A percentile compares a stretch with the other conserved stretches of the same genome.
Conservation (phyloP, 2,888 invertebrate species). For the Cerceris rybyensis region DNA sequence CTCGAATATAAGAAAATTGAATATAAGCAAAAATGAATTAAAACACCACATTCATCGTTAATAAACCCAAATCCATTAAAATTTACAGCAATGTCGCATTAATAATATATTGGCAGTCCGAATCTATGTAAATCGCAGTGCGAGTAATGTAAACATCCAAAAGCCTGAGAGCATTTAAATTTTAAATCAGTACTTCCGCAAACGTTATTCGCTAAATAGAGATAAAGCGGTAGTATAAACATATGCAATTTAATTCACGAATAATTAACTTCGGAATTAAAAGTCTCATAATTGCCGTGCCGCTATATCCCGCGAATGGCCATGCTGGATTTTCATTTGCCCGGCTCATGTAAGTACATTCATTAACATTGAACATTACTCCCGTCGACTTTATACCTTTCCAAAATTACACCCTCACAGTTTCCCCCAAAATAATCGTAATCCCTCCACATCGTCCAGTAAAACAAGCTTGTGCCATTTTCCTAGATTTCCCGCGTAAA, state of each 20-base stretch:
- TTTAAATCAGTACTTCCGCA: slow-evolving; percentile 45
- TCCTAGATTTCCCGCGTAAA: background rate
- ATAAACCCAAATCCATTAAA: background rate
- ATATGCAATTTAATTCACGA: slow-evolving; percentile 56
- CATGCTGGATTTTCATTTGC: slow-evolving; percentile 24
- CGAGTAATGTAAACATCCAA: slow-evolving; percentile 36
- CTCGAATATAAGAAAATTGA: background rate
- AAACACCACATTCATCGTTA: background rate
- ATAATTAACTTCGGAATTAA: slow-evolving; percentile 61
- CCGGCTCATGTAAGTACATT: slow-evolving; percentile 10
- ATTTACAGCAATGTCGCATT: background rate
- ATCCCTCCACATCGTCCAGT: background rate
- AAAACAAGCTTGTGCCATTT: background rate
- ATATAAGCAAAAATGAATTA: background rate
- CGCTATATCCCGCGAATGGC: slow-evolving; percentile 4
- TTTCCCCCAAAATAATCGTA: background rate
- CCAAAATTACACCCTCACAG: slow-evolving; percentile 6
- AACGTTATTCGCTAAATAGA: slow-evolving; percentile 47
- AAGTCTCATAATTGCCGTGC: slow-evolving; percentile 45
- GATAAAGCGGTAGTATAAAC: slow-evolving; percentile 23
- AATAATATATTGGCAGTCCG: slow-evolving; percentile 21
- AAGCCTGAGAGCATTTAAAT: slow-evolving; percentile 52
- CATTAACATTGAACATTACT: slow-evolving; percentile 22
- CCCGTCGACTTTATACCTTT: slow-evolving; percentile 11
- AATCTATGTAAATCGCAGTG: slow-evolving; percentile 26